These are phyloP conservation scores for Lucilia sericata DNA, from an alignment of 1,140 invertebrate genomes.

Conservation along the genomic window DNA sequence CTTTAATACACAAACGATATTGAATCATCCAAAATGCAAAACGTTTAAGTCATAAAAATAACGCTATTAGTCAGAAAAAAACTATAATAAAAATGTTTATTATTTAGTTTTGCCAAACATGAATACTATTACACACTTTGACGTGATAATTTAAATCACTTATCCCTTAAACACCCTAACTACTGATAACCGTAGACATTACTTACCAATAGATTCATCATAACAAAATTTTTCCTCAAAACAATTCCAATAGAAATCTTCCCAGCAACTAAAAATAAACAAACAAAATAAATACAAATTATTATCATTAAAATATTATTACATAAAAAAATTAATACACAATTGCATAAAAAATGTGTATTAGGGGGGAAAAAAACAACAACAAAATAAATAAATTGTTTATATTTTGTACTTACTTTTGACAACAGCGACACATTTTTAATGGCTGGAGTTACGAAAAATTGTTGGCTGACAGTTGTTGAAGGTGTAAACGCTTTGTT, in stretches of 20 bases:
- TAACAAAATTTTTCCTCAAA: conserved; percentile 73
- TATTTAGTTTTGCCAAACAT: no score
- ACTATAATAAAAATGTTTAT: no score
- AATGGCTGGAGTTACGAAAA: conserved; percentile 13
- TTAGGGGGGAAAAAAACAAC: neutral
- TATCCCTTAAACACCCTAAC: no score
- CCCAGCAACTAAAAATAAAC: conserved; percentile 69
- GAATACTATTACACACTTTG: no score
- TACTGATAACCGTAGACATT: neutral
- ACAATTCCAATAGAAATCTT: conserved; percentile 73
- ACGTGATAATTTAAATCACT: no score
- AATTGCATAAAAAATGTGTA: neutral
- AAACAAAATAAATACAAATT: conserved; percentile 39
- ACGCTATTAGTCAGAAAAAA: no score
- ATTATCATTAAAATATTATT: conserved; percentile 13
- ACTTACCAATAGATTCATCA: conserved; percentile 71
- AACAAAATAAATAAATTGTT: neutral
- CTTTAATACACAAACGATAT: no score
- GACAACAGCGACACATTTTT: conserved; percentile 66
- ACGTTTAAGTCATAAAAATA: no score
- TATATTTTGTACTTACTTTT: conserved; percentile 59
- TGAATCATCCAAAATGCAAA: no score
- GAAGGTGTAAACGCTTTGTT: neutral
- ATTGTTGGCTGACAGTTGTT: neutral
- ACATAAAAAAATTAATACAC: conserved; percentile 24